Evolutionary conservation across 2,888 invertebrate genomes (phyloP), one percentile per base, ranked within the genome.

Genomic region (Dicroscelio sp.): DNA sequence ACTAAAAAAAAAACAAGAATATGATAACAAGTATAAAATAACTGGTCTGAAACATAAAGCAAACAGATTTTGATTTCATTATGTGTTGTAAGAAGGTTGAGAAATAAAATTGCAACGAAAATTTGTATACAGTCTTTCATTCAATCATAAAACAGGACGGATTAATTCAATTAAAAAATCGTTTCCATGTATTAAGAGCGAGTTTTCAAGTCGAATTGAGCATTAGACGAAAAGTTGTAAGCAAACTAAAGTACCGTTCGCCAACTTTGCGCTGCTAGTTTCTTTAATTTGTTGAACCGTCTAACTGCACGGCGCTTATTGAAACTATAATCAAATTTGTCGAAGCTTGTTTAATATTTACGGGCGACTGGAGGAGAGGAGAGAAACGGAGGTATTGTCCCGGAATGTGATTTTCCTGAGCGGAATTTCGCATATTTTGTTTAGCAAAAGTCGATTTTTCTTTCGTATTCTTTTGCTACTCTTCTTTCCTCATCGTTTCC

Each of bases 391-490:
- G n/a, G 58, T 30, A 58, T 43, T 58, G 69, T 67, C 43, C n/a
- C 69, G 38, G 58, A 43, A 63, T 82, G 65, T 67, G 87, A 75
- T 87, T 80, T 75, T 35, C 52, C 58, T 58, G n/a, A 35, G 17
- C 17, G 52, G 73, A 86, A 58, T 86, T 83, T 78, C 35, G 65
- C 43, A 71, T 75, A 80, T 87, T 82, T 79, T 58, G 52, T 67
- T 84, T 84, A 25, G 65, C n/a, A 76, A 88, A 90, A 90, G 84
- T 82, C 69, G 71, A 90, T 90, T 90, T 86, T 87, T 87, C 86
- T 90, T 90, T 75, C 55, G 87, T 78, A 83, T 78, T 88, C 83
- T 73, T 33, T 65, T 73, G n/a, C 79, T 63, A 60, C n/a, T 76
- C 55, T 52, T 78, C 63, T 78, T 88, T 63, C 33, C 35, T 75